Conservation (phyloP, 2,113 vertebrate genomes). For the Stercorarius parasiticus region DNA sequence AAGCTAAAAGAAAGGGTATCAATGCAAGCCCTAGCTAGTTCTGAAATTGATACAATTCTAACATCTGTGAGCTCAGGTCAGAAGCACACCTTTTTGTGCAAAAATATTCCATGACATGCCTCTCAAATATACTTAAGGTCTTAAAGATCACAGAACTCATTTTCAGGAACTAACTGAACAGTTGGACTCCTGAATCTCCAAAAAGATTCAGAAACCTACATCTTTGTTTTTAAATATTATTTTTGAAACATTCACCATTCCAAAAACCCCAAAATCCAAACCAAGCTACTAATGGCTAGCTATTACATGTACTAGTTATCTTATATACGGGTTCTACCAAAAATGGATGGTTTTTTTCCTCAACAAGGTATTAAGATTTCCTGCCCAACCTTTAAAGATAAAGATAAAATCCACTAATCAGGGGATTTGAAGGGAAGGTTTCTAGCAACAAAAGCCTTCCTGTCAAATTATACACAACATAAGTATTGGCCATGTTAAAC, state of each 20-base stretch:
- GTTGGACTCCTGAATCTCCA: not conserved
- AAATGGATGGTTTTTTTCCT: not conserved
- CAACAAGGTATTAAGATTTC: not conserved
- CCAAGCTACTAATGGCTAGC: not conserved
- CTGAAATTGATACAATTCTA: not conserved
- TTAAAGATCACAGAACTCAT: not conserved
- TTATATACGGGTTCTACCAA: not conserved
- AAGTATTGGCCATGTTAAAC: not conserved
- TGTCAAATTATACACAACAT: not conserved
- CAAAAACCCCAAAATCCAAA: not conserved
- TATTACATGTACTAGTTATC: not conserved
- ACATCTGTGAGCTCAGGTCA: not conserved
- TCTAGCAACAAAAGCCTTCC: not conserved
- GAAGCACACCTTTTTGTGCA: not conserved
- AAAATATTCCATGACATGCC: not conserved
- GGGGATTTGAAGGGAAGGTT: not conserved
- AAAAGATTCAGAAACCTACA: not conserved
- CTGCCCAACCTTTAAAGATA: not conserved
- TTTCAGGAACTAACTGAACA: not conserved
- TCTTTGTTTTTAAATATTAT: not conserved
- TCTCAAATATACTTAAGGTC: not conserved
- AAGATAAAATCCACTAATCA: not conserved
- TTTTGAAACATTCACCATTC: not conserved
- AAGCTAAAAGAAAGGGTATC: not conserved
- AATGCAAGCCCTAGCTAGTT: not conserved